Evolutionary conservation across 2,888 invertebrate species (phyloP).

Genomic region (Acanthosoma haemorrhoidale): DNA sequence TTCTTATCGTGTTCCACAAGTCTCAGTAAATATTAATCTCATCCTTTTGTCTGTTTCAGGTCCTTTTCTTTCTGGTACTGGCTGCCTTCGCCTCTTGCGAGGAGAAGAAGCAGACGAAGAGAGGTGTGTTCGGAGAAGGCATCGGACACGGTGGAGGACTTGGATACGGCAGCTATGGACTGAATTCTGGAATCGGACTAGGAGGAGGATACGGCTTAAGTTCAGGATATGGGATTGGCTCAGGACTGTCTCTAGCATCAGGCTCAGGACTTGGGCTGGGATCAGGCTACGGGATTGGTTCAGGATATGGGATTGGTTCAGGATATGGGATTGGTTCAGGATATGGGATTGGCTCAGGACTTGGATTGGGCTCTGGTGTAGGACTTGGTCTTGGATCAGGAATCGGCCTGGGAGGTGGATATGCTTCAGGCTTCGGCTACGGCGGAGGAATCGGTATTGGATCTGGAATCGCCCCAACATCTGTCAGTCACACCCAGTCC

Average conservation of each 20-base stretch:
- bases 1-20: too few relatives aligned
- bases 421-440: background rate
- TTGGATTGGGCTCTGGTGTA: background rate
- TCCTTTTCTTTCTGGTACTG: background rate
- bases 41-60: background rate
- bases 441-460: background rate
- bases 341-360: background rate
- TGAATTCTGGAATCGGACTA: background rate
- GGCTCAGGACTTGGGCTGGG: background rate
- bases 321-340: background rate
- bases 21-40: too few relatives aligned
- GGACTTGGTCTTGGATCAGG: background rate
- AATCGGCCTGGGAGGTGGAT: background rate
- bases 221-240: background rate
- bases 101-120: conserved; percentile 4
- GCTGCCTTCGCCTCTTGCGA: background rate
- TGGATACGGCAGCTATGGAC: background rate
- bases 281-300: background rate
- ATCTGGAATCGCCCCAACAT: background rate
- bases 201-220: background rate
- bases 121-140: background rate
- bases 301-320: background rate
- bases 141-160: background rate
- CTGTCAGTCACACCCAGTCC: background rate
- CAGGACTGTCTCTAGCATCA: background rate